Evolutionary conservation across 2,797 vertebrate genomes (phyloP).

Genomic region (Hypotaenidia okinawae): DNA sequence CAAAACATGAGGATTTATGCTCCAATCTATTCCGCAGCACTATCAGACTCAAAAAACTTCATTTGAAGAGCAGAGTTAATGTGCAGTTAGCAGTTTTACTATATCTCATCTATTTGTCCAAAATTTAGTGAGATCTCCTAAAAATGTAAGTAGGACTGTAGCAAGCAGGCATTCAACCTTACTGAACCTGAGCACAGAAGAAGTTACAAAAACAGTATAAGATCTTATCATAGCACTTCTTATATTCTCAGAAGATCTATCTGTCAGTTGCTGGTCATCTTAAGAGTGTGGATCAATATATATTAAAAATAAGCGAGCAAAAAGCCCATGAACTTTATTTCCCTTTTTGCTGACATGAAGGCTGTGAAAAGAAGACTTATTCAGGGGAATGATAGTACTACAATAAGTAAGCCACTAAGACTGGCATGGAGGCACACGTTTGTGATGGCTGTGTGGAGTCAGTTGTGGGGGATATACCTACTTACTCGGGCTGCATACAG

Average conservation of each 20-base stretch:
- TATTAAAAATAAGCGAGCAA: neutral
- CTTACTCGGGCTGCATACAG: neutral
- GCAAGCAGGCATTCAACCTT: neutral
- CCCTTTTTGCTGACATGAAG: neutral
- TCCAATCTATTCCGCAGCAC: slow-evolving; percentile 41
- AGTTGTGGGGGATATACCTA: rapidly evolving
- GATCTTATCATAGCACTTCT: neutral
- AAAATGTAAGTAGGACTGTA: slow-evolving; percentile 8
- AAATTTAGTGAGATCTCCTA: slow-evolving; percentile 45
- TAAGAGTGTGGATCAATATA: slow-evolving; percentile 4
- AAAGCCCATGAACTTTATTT: neutral
- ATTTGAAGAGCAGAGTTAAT: slow-evolving; percentile 55
- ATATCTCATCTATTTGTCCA: slow-evolving; percentile 35
- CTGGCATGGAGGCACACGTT: neutral
- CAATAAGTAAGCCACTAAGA: neutral
- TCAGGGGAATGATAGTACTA: neutral
- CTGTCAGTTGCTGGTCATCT: neutral
- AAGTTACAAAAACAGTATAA: neutral
- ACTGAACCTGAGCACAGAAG: neutral
- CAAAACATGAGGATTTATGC: slow-evolving; percentile 57
- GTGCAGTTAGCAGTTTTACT: slow-evolving; percentile 52
- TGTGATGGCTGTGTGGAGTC: neutral
- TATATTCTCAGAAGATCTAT: slow-evolving; percentile 5
- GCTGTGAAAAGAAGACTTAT: neutral
- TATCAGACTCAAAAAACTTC: slow-evolving; percentile 21